Percentiles rank a stretch among this genome's conserved stretches.
Conservation (phyloP, 2,113 vertebrate genomes). For the Syrrhaptes paradoxus region DNA sequence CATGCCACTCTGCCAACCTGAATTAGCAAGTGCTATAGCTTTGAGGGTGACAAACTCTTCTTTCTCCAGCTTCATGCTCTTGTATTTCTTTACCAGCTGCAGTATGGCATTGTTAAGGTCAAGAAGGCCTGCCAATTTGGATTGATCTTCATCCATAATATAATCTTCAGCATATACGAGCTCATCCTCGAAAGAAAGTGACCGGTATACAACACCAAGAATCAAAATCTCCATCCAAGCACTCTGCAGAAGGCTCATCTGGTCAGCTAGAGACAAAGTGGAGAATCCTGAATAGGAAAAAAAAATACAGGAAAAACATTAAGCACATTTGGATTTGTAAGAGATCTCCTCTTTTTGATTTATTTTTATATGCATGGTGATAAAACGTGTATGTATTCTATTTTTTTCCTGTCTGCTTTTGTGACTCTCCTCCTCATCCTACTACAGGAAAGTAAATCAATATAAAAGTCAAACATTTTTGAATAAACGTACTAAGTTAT, state of each 20-base stretch:
- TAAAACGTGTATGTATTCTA: accelerated
- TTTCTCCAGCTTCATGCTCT: slow-evolving; percentile 98
- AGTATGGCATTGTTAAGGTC: slow-evolving; percentile 98
- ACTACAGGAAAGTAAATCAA: not conserved
- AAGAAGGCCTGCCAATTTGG: slow-evolving; percentile 95
- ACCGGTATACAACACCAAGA: slow-evolving; percentile 96
- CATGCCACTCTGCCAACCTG: slow-evolving; percentile 84
- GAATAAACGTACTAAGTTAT: not conserved
- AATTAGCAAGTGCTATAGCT: slow-evolving; percentile 99
- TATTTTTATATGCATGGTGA: not conserved
- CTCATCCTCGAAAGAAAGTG: slow-evolving; percentile 97
- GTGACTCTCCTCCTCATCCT: not conserved
- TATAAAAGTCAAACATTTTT: not conserved
- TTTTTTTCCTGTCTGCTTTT: not conserved
- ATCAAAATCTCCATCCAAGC: slow-evolving; percentile 99
- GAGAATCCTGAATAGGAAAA: slow-evolving; percentile 87
- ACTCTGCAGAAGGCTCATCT: slow-evolving; percentile 99
- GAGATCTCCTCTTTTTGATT: not conserved
- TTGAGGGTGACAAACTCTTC: slow-evolving; percentile 99
- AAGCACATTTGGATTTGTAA: not conserved
- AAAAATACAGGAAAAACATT: slow-evolving; percentile 31
- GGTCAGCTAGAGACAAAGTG: slow-evolving; percentile 96
- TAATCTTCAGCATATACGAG: slow-evolving; percentile 99
- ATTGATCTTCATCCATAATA: slow-evolving; percentile 99
- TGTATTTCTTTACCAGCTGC: slow-evolving; percentile 98